phyloP scores from a whole-genome alignment of 1,140 invertebrate genomes.

The Papilio dardanus region DNA sequence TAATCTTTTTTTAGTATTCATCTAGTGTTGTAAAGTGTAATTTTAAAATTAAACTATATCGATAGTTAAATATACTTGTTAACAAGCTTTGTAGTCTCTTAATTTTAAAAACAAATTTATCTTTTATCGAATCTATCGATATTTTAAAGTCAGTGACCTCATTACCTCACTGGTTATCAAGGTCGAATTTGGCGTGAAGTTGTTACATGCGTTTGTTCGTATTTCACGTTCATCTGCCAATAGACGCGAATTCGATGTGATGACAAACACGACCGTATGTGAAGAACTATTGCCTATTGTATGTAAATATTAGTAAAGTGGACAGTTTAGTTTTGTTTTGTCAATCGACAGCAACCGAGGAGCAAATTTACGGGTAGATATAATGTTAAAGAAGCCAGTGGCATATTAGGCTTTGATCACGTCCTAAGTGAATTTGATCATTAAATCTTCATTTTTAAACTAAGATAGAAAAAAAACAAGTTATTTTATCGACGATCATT shows the following conservation, averaged over 20 bases:
- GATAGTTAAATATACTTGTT: slow-evolving; percentile 26
- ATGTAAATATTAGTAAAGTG: slow-evolving; percentile 9
- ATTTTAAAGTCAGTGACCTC: background rate
- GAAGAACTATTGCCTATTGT: slow-evolving; percentile 16
- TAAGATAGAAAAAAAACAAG: too few species aligned
- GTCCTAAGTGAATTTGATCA: background rate
- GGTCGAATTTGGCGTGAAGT: slow-evolving; percentile 23
- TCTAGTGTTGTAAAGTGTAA: background rate
- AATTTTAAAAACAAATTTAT: background rate
- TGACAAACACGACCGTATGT: slow-evolving; percentile 14
- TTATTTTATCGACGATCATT: too few species aligned
- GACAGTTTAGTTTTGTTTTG: background rate
- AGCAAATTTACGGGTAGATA: too few species aligned
- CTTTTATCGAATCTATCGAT: slow-evolving; percentile 8
- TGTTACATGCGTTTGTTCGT: background rate
- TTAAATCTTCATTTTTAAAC: background rate
- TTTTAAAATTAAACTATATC: slow-evolving; percentile 20
- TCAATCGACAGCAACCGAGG: too few species aligned
- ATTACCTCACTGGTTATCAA: background rate
- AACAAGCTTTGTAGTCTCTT: background rate
- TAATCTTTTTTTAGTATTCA: background rate
- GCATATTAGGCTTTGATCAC: background rate
- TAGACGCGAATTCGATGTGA: slow-evolving; percentile 16
- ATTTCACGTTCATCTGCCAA: slow-evolving; percentile 29
- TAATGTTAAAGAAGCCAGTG: background rate